Percentiles rank a stretch among this genome's conserved stretches.
Evolutionary conservation across 2,113 vertebrate species (phyloP).

Genomic region (Chloropsis cyanopogon): DNA sequence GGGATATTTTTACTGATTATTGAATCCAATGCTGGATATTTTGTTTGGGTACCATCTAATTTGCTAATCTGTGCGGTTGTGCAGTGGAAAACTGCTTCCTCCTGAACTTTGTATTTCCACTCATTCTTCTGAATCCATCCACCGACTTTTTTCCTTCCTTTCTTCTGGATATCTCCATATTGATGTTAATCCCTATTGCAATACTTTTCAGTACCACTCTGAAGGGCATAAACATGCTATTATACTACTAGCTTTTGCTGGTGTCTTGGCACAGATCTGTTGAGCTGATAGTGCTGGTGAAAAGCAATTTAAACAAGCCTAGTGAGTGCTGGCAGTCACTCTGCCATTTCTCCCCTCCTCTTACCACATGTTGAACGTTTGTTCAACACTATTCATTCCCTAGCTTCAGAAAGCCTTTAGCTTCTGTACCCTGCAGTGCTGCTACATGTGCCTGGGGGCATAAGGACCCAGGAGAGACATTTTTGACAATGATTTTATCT

Average conservation of each 20-base stretch:
- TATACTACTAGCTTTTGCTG: background rate
- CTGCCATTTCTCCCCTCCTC: background rate
- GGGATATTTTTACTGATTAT: background rate
- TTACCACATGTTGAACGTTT: background rate
- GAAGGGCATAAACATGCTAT: background rate
- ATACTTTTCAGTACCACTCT: background rate
- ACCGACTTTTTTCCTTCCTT: background rate
- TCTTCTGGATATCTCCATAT: background rate
- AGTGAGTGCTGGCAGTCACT: background rate
- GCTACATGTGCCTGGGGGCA: background rate
- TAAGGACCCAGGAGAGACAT: background rate
- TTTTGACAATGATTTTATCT: background rate
- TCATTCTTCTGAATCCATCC: background rate
- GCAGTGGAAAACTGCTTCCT: background rate
- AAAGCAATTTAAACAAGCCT: slow-evolving; percentile 21
- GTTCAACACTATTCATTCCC: background rate
- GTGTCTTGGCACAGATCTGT: background rate
- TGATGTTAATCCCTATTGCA: background rate
- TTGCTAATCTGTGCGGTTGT: background rate
- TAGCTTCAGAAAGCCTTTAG: background rate
- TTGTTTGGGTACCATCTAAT: background rate
- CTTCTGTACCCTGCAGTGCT: background rate
- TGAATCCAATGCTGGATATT: background rate
- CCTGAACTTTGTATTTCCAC: background rate
- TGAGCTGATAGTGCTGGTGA: background rate